Base-by-base conservation (phyloP, 2,113 vertebrate genomes). In the Oryzias javanicus region DNA sequence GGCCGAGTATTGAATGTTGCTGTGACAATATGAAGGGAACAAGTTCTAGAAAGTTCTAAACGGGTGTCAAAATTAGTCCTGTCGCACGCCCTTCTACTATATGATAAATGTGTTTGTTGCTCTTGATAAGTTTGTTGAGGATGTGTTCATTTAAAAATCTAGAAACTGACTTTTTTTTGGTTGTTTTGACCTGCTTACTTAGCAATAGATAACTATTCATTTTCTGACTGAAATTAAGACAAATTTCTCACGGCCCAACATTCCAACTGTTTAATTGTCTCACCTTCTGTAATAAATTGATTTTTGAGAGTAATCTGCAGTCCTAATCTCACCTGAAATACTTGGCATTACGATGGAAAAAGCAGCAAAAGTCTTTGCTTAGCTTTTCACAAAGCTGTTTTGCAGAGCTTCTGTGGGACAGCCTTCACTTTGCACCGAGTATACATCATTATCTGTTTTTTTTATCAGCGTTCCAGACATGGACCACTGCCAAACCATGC, bases 351-450 rank as follows among this genome's bases (percentile, higher is more conserved):
- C 35, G 10, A 35, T 35, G 35, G 35, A 35, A 35, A 35, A 35
- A 35, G 22, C 35, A 35, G 10, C 35, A 35, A 12, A 35, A 35
- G 8, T 35, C 35, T 12, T 35, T 35, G 35, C 10, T 35, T 13
- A 35, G 35, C 35, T 35, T 35, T 35, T 35, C 17, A 47, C 22
- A 40, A 18, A 19, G 24, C 25, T 17, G 25, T 67, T 22, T 50
- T 17, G 42, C 16, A 25, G 35, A n/a, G 24, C 35, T 71, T 72
- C 40, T 49, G 29, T 46, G 19, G 44, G 68, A 55, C 79, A 75
- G 84, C 83, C 77, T 80, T 83, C 54, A 75, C 65, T 42, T 24
- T 24, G 60, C 25, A 20, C 69, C 35, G 27, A 57, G 49, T 18
- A 22, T 61, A 41, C 29, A 42, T 50, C 48, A 44, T 70, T 79